A percentile compares a stretch with the other conserved stretches of the same genome.
Conservation (phyloP, 2,888 invertebrate species). For the Caenorhabditis sulstoni region DNA sequence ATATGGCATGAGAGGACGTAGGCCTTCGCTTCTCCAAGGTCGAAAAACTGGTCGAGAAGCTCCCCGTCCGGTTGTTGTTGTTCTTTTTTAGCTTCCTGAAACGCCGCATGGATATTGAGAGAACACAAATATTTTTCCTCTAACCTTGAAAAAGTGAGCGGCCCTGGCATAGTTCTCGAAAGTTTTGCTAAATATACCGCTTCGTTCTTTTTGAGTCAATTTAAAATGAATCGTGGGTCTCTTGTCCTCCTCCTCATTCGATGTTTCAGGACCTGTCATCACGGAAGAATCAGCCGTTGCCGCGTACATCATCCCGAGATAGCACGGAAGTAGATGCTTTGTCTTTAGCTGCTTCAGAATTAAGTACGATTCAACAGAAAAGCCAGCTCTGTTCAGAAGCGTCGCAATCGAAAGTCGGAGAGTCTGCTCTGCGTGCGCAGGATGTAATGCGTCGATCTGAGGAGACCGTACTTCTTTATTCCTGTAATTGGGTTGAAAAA, state of each 20-base stretch:
- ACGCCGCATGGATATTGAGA: background rate
- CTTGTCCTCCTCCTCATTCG: constrained; percentile 15
- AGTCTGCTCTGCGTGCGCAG: constrained; percentile 44
- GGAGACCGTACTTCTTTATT: constrained; percentile 33
- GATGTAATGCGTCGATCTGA: constrained; percentile 40
- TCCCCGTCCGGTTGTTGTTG: constrained; percentile 30
- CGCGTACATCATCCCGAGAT: constrained; percentile 43
- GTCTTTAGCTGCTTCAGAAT: constrained; percentile 43
- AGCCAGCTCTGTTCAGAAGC: constrained; percentile 47
- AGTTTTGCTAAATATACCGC: constrained; percentile 49
- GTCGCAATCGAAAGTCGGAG: constrained; percentile 40
- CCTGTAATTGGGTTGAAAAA: constrained; percentile 16
- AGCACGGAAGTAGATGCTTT: constrained; percentile 17
- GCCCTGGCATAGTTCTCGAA: constrained; percentile 52
- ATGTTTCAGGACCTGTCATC: constrained; percentile 43
- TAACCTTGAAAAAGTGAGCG: constrained; percentile 33
- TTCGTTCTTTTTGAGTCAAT: constrained; percentile 47
- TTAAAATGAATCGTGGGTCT: constrained; percentile 43
- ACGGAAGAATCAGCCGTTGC: constrained; percentile 56
- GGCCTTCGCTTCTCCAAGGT: constrained; percentile 42
- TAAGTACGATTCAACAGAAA: constrained; percentile 38
- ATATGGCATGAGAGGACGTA: constrained; percentile 54
- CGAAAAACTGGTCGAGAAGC: constrained; percentile 45
- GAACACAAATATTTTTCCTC: background rate
- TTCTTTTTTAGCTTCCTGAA: constrained; percentile 43